Base-by-base conservation (phyloP, 2,797 vertebrate species). In the Pogoniulus pusillus region DNA sequence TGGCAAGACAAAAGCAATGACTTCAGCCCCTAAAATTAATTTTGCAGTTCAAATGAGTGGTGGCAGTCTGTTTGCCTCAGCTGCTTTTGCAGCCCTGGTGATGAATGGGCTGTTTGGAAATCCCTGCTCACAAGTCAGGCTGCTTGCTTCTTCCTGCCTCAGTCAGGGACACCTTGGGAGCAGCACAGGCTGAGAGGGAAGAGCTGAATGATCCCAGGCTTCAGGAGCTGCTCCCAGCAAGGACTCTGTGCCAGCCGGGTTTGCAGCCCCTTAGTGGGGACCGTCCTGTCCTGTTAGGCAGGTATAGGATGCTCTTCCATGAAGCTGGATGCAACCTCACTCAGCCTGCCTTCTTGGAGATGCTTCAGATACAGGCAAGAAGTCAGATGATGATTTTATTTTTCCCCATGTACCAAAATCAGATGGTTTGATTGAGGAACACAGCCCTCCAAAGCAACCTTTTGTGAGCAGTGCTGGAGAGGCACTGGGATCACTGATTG, bases 401-500 rank as follows among this genome's bases (percentile, higher is more conserved):
- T 10, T n/a, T 62, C n/a, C 6, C 18, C 13, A 22, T 47, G 8
- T 53, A 57, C 35, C 22, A 66, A 49, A 59, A 32, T 68, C 17
- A 81, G 85, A 57, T 34, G 6, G 23, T 87, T 84, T 82, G 34
- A 13, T 51, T 10, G 4, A 47, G 82, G 59, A 80, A 51, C 24
- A 49, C 30, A 7, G 6, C 47, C 14, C n/a, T 84, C 62, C 73
- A 73, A 82, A 91, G 23, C 35, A 89, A 55, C 29, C 62, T 53
- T 76, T 71, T 87, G 43, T 55, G 39, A 82, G 64, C 30, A 79
- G 32, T 37, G 70, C 62, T 6, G 13, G 32, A 86, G 62, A 76
- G 77, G 30, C 63, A 49, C 62, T 89, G 79, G 34, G 58, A 69
- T 77, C 77, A 88, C 47, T 77, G 85, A 86, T 43, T 59, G 78